Base-by-base conservation (phyloP, 1,140 invertebrate genomes). In the Temnothorax nylanderi region DNA sequence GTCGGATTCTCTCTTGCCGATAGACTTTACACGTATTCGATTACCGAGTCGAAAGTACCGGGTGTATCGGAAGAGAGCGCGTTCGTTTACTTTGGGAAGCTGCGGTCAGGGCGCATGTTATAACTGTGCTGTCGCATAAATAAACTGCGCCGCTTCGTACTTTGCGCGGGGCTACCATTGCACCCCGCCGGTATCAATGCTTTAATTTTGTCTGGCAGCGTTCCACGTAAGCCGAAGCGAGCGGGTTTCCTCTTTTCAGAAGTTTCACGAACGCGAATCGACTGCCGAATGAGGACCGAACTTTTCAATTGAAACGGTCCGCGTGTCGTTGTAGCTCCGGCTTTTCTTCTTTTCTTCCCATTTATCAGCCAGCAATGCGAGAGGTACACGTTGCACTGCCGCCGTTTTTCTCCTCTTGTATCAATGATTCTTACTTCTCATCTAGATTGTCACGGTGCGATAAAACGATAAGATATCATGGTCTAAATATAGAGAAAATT, bases 161-260 rank as follows among this genome's bases (percentile, higher is more conserved):
- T 87, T 89, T 49, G 60, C 72, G 41, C 60, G 74, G 58, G 74
- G 58, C 47, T 77, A 26, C 21, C n/a, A 60, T 5, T 6, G 26
- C 26, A 26, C 37, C 44, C 58, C 44, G 87, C 37, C 65, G 78
- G 69, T 81, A 54, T 47, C 84, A 44, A 72, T 71, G 62, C 76
- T 76, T 88, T 86, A 86, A 88, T 88, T 82, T 88, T 49, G 47
- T 85, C 71, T 87, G 86, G 69, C 87, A 44, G 44, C 49, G 54
- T 69, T 77, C 56, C 81, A 58, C 41, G 67, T 71, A 74, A 69
- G 51, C 32, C 80, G 69, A 21, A n/a, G 64, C 34, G n/a, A 74
- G 21, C 51, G 37, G 34, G 56, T 18, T 51, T 64, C 62, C 44
- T 60, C 47, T 5, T 56, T 85, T 51, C 13, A 10, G 21, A 72